Percentiles rank a stretch among this genome's conserved stretches.
Evolutionary conservation across 1,140 invertebrate genomes (phyloP).

Genomic region (Papilio dardanus): DNA sequence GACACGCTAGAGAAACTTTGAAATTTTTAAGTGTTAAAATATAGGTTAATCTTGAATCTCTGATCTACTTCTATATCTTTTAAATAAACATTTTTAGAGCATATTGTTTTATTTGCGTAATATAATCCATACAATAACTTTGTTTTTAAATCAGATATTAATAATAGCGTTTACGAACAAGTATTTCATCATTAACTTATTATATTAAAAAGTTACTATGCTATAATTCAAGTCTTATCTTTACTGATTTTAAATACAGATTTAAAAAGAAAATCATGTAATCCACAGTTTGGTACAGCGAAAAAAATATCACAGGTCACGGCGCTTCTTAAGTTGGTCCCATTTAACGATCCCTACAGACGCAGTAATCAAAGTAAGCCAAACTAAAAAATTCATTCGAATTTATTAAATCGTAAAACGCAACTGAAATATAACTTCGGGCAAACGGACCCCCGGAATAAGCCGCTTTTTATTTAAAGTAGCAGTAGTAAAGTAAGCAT

Average conservation of each 20-base stretch:
- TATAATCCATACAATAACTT: background rate
- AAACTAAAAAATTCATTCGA: background rate
- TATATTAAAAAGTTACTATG: background rate
- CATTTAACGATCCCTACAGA: background rate
- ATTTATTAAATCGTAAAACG: background rate
- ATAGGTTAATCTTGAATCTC: background rate
- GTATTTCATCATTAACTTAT: background rate
- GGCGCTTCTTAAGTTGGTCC: background rate
- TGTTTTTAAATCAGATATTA: background rate
- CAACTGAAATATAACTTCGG: background rate
- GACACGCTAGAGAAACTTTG: conserved; percentile 8
- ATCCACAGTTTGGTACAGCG: background rate
- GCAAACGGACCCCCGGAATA: background rate
- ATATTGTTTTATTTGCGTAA: background rate
- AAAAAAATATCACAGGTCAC: conserved; percentile 4
- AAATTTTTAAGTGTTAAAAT: background rate
- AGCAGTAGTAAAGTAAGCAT: background rate
- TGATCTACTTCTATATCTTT: too few relatives aligned
- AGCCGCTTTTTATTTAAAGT: background rate
- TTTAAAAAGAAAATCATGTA: background rate
- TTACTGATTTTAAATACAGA: background rate
- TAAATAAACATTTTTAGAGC: too few relatives aligned
- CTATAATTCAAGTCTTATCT: background rate
- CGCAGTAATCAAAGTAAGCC: background rate
- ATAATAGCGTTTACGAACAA: background rate